Base-by-base conservation (phyloP, 64 coral and sea anemone genomes). In the Stichodactyla helianthus region DNA sequence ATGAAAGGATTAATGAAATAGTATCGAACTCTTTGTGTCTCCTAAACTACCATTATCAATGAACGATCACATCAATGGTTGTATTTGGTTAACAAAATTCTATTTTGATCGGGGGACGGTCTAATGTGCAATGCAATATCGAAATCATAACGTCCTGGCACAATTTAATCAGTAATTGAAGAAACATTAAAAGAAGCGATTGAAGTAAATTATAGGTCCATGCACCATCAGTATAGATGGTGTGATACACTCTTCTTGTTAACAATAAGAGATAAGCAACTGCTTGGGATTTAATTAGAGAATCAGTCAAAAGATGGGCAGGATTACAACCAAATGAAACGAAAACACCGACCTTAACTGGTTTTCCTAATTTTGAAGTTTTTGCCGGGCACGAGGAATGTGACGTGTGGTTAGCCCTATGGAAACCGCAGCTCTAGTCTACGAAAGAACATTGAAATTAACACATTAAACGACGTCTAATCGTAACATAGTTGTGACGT, bases 81-180 rank as follows among this genome's bases (percentile, higher is more conserved):
- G 55, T 92, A 76, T 92, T 92, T 92, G 85, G 79, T 92, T 92
- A 92, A 92, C 84, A 92, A 92, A 87, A 87, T 83, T 83, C 55
- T 60, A 15, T 51, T 54, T 27, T 86, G 60, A 85, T 26, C 28
- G 20, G 20, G 50, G 35, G 55, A 67, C 83, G 87, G 54, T 74
- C 86, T 64, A 59, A 31, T 71, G 25, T 31, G 25, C n/a, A 23
- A n/a, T 74, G 25, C 68, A 74, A 74, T 74, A 74, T 74, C 68
- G 23, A 13, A 74, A 74, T 74, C 68, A 74, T 74, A 74, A 74
- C 68, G 68, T 74, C 68, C 68, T 4, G 2, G 26, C 0, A 31
- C 12, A 74, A 31, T 27, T 74, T 74, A 74, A 74, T 74, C 68
- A 74, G 25, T 35, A 23, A 27, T 7, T 74, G 7, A 9, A 27